Evolutionary conservation across 2,888 invertebrate genomes (phyloP).

Genomic region (Smittia aterrima): DNA sequence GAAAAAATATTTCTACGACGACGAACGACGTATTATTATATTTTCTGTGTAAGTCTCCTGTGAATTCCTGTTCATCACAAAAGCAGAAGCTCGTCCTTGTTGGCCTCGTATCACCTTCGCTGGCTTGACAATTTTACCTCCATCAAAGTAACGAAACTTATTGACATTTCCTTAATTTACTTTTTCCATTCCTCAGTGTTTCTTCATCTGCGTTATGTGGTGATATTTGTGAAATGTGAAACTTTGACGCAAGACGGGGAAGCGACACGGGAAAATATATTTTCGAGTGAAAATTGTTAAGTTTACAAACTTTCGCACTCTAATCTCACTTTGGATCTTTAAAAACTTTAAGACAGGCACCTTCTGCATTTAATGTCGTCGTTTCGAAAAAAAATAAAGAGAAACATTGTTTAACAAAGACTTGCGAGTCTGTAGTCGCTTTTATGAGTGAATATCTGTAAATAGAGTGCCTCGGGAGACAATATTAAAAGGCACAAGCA

Average conservation of each 20-base stretch:
- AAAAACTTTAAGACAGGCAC: too few species aligned
- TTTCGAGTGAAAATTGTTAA: too few species aligned
- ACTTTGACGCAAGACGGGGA: too few species aligned
- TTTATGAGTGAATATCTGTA: conserved; percentile 11
- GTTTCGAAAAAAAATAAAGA: neutral
- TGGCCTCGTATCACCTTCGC: neutral
- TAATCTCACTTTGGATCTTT: too few species aligned
- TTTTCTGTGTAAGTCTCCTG: conserved; percentile 16
- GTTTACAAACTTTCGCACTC: too few species aligned
- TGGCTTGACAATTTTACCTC: neutral
- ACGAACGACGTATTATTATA: neutral
- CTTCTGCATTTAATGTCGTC: too few species aligned
- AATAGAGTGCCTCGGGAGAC: conserved; percentile 4
- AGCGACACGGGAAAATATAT: too few species aligned
- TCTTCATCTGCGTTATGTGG: neutral
- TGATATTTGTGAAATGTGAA: too few species aligned
- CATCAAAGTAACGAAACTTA: conserved; percentile 25
- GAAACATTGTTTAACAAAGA: too few species aligned
- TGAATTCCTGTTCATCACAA: conserved; percentile 22
- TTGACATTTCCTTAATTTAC: conserved; percentile 42
- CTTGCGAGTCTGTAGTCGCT: neutral
- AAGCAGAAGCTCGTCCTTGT: neutral
- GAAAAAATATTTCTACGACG: too few species aligned
- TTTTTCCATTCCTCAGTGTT: neutral
- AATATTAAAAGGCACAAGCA: neutral